phyloP scores from a whole-genome alignment of 2,888 invertebrate species.

The Pimpla rufipes region DNA sequence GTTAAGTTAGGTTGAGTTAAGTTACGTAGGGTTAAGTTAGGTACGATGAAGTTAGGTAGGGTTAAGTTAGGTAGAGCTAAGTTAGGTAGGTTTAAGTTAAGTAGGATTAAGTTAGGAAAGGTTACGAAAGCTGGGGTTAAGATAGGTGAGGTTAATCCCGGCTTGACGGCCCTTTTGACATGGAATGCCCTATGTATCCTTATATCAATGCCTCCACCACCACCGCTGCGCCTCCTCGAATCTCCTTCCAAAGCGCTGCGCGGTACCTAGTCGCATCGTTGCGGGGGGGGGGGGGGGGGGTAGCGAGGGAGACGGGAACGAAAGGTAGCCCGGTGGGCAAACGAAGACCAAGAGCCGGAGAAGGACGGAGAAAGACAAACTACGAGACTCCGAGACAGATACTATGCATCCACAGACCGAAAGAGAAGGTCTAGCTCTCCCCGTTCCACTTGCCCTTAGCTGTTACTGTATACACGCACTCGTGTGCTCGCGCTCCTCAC shows the following conservation, averaged over 20 bases:
- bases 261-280: conserved; percentile 43
- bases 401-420: conserved; percentile 34
- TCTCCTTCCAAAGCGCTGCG: conserved; percentile 38
- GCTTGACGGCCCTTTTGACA: too few species aligned
- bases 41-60: too few species aligned
- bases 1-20: too few species aligned
- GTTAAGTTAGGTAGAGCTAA: too few species aligned
- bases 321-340: not conserved
- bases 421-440: conserved; percentile 1
- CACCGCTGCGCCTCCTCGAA: conserved; percentile 27
- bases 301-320: conserved; percentile 44
- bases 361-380: conserved; percentile 59
- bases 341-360: conserved; percentile 17
- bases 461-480: conserved; percentile 28
- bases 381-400: conserved; percentile 57
- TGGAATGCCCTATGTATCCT: too few species aligned
- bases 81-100: too few species aligned
- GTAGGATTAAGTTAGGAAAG: too few species aligned
- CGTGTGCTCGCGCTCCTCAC: conserved; percentile 10
- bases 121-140: too few species aligned
- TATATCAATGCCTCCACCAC: conserved; percentile 25
- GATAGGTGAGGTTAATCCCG: too few species aligned
- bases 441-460: conserved; percentile 10
- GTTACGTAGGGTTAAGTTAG: too few species aligned
- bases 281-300: conserved; percentile 9